Percentiles rank a stretch among this genome's conserved stretches.
phyloP scores from a whole-genome alignment of 2,797 vertebrate genomes.

The Poecilia gillii region DNA sequence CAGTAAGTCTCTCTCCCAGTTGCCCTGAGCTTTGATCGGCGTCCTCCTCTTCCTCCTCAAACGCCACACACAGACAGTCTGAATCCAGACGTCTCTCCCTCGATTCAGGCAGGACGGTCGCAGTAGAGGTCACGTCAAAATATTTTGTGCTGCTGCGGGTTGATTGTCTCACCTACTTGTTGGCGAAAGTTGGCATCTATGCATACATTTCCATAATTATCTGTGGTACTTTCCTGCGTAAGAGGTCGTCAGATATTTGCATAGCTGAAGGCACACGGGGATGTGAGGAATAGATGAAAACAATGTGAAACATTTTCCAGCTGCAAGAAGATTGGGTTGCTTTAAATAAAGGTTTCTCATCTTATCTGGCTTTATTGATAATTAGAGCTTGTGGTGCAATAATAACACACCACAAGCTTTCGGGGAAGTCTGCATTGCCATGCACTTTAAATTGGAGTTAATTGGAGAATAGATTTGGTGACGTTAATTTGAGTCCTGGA shows the following conservation, averaged over 20 bases:
- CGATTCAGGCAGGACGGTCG: constrained; percentile 30
- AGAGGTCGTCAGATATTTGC: constrained; percentile 62
- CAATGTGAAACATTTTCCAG: not conserved
- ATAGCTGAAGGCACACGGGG: constrained; percentile 30
- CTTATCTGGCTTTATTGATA: not conserved
- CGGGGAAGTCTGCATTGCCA: not conserved
- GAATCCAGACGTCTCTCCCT: constrained; percentile 7
- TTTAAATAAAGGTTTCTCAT: not conserved
- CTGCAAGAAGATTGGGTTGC: not conserved
- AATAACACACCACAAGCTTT: not conserved
- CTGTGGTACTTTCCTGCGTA: constrained; percentile 51
- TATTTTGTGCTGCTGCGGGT: constrained; percentile 33
- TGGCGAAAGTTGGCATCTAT: constrained; percentile 51
- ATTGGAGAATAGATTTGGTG: not conserved
- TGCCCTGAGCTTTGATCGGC: constrained; percentile 53
- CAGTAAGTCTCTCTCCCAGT: constrained; percentile 32
- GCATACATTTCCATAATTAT: constrained; percentile 68
- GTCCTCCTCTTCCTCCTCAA: constrained; percentile 17
- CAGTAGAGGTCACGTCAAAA: constrained; percentile 42
- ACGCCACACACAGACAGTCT: constrained; percentile 27
- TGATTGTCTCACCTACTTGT: constrained; percentile 39
- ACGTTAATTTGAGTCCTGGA: not conserved
- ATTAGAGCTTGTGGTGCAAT: not conserved
- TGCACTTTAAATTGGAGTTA: not conserved
- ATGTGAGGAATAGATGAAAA: constrained; percentile 15